Evolutionary conservation across 2,113 vertebrate genomes (phyloP).

Genomic region (Pardalotus punctatus): DNA sequence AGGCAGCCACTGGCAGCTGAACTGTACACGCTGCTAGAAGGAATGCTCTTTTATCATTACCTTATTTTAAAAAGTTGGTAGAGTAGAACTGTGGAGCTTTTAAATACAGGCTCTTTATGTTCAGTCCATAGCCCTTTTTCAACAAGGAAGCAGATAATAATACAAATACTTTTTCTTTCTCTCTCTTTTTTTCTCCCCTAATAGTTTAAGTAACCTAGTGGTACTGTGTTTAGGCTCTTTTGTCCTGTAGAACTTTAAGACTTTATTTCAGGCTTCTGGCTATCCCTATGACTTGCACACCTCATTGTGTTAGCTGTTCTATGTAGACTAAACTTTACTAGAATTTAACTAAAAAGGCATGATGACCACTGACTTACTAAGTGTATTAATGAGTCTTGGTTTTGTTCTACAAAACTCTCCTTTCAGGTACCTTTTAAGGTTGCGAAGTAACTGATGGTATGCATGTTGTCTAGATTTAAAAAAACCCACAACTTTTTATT

Average conservation of each 20-base stretch:
- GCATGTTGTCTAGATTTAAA: slow-evolving; percentile 41
- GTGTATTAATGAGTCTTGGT: slow-evolving; percentile 38
- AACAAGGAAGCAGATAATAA: neutral
- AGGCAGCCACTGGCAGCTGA: slow-evolving; percentile 63
- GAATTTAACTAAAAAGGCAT: slow-evolving; percentile 60
- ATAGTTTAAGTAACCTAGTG: neutral
- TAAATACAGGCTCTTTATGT: neutral
- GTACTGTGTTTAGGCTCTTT: slow-evolving; percentile 30
- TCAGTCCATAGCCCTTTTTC: neutral
- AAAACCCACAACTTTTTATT: neutral
- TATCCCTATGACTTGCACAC: slow-evolving; percentile 63
- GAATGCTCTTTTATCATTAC: slow-evolving; percentile 63
- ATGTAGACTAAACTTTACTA: slow-evolving; percentile 62
- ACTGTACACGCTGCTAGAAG: slow-evolving; percentile 49
- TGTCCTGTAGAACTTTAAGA: slow-evolving; percentile 60
- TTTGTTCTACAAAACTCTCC: slow-evolving; percentile 60
- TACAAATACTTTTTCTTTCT: neutral
- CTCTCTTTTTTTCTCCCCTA: neutral
- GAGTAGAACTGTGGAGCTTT: slow-evolving; percentile 6
- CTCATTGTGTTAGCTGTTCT: slow-evolving; percentile 63
- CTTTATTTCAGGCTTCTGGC: slow-evolving; percentile 72
- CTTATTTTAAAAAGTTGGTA: slow-evolving; percentile 32
- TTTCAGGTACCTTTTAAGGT: slow-evolving; percentile 62
- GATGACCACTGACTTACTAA: slow-evolving; percentile 62
- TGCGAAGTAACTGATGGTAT: slow-evolving; percentile 56